Percentiles rank a stretch among this genome's conserved stretches.
Conservation (phyloP, 2,888 invertebrate genomes). For the Rhabditoides inermis region DNA sequence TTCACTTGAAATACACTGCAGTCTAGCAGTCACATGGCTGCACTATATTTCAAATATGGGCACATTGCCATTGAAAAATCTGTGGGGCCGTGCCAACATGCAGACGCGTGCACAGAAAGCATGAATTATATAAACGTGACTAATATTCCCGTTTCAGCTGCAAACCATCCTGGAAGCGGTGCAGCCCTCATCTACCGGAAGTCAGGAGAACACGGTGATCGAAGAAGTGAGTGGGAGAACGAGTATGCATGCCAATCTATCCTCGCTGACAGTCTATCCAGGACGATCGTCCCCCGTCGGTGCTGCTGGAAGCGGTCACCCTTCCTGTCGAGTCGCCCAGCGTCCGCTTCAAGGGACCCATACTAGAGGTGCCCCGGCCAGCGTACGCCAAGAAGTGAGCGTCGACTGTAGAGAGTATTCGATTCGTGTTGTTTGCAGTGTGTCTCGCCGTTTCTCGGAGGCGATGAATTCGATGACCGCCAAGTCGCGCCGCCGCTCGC, state of each 20-base stretch:
- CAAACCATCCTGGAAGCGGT: slow-evolving; percentile 50
- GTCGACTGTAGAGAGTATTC: no score
- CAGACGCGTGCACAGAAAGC: no score
- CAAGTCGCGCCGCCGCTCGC: no score
- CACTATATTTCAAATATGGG: no score
- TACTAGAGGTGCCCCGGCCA: slow-evolving; percentile 31
- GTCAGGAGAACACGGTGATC: slow-evolving; percentile 42
- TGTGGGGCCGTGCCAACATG: no score
- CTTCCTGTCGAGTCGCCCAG: slow-evolving; percentile 26
- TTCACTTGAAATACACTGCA: no score
- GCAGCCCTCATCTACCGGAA: slow-evolving; percentile 39
- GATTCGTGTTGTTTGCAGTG: slow-evolving; percentile 23
- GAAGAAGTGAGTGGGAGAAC: slow-evolving; percentile 4
- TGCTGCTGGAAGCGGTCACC: slow-evolving; percentile 49
- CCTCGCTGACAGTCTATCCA: slow-evolving; percentile 4
- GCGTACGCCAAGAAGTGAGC: slow-evolving; percentile 32
- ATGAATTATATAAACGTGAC: no score
- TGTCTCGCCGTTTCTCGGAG: slow-evolving; percentile 42
- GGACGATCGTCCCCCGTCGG: slow-evolving; percentile 41
- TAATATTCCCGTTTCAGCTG: slow-evolving; percentile 22
- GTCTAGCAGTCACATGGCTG: no score
- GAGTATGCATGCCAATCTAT: neutral
- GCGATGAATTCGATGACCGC: slow-evolving; percentile 22
- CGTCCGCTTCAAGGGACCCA: slow-evolving; percentile 23
- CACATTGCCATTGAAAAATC: no score